Evolutionary conservation across 2,113 vertebrate species (phyloP).

Genomic region (Fulica atra): DNA sequence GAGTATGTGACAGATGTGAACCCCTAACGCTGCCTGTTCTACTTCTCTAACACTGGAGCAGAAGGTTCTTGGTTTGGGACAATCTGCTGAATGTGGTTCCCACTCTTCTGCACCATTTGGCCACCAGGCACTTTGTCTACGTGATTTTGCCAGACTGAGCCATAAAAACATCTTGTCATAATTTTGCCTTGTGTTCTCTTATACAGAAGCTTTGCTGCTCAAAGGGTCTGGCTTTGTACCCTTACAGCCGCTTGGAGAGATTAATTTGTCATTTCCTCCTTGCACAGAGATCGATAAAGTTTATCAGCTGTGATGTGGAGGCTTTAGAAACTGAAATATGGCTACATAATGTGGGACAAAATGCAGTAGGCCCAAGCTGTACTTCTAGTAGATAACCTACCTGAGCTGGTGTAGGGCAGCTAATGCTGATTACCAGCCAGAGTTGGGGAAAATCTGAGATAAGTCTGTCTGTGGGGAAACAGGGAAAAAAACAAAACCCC

Average conservation of each 20-base stretch:
- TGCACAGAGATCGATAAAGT: not conserved
- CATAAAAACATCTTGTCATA: not conserved
- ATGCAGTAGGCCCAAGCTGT: not conserved
- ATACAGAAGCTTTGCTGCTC: not conserved
- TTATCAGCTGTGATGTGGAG: not conserved
- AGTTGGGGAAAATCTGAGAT: not conserved
- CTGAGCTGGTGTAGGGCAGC: not conserved
- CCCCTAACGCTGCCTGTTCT: not conserved
- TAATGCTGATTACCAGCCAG: not conserved
- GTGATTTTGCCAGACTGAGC: not conserved
- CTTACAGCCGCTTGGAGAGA: not conserved
- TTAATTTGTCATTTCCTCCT: not conserved
- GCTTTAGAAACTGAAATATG: not conserved
- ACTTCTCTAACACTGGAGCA: not conserved
- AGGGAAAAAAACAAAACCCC: not conserved
- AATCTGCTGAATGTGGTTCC: not conserved
- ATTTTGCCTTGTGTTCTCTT: not conserved
- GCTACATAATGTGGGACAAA: not conserved
- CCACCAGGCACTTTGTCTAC: not conserved
- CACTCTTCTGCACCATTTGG: not conserved
- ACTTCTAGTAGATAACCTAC: not conserved
- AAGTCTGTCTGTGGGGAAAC: not conserved
- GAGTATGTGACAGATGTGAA: not conserved
- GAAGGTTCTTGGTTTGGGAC: not conserved
- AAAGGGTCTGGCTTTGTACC: not conserved